Conservation (phyloP, 2,888 invertebrate genomes). For the Metellina segmentata region DNA sequence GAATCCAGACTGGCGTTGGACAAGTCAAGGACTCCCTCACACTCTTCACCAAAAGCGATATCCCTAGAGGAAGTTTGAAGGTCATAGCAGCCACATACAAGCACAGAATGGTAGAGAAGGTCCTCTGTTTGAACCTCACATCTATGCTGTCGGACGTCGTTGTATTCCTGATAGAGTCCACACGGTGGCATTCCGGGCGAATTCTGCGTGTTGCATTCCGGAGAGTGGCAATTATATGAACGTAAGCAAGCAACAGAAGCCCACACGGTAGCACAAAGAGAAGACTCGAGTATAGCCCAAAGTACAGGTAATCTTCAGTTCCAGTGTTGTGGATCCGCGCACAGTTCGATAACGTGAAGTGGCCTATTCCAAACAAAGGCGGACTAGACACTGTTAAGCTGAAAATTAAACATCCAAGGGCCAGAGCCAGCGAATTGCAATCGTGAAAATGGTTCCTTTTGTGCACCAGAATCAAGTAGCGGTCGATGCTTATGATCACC, state of each 20-base stretch:
- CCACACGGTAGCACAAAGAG: conserved; percentile 79
- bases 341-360: conserved; percentile 65
- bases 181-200: conserved; percentile 76
- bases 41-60: conserved; percentile 77
- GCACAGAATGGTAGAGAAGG: conserved; percentile 80
- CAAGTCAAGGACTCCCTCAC: conserved; percentile 43
- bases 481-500: conserved; percentile 79
- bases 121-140: conserved; percentile 79
- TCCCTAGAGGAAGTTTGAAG: conserved; percentile 79
- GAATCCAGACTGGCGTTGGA: conserved; percentile 72
- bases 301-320: conserved; percentile 72
- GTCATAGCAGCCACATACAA: conserved; percentile 78
- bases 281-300: conserved; percentile 58
- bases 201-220: conserved; percentile 77
- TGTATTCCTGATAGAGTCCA: not conserved
- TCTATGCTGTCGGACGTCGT: conserved; percentile 77
- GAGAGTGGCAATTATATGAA: conserved; percentile 79
- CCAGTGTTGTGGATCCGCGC: not conserved
- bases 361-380: conserved; percentile 47
- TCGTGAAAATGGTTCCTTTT: conserved; percentile 78
- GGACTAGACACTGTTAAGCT: conserved; percentile 77
- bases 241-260: conserved; percentile 78
- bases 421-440: conserved; percentile 77
- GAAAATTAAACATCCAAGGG: conserved; percentile 78
- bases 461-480: conserved; percentile 79